These are phyloP conservation scores for Lepidonotus clava DNA, from an alignment of 2,888 invertebrate species.

Conservation along the genomic window DNA sequence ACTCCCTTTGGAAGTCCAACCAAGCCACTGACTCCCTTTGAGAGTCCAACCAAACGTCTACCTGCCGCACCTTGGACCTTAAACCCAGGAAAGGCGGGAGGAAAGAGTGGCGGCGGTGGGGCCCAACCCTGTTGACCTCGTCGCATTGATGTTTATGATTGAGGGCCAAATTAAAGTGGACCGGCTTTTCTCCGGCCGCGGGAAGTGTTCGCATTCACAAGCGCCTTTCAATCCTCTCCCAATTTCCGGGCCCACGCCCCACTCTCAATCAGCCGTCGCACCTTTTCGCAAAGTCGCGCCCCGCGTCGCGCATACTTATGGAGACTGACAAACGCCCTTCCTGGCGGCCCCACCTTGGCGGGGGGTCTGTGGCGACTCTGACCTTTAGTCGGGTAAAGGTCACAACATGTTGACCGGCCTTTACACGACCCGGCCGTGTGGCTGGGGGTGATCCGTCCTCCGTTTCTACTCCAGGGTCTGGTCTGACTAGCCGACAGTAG, in stretches of 20 bases:
- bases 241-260: background rate
- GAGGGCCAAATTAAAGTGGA: slow-evolving; percentile 3
- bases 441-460: too few relatives aligned
- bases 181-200: background rate
- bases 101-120: too few relatives aligned
- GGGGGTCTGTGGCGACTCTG: background rate
- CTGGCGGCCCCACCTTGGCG: background rate
- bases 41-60: too few relatives aligned
- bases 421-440: too few relatives aligned
- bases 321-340: background rate
- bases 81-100: too few relatives aligned
- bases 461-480: too few relatives aligned
- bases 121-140: background rate
- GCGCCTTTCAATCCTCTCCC: background rate
- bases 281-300: background rate
- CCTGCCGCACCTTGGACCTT: too few relatives aligned
- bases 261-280: background rate
- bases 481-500: too few relatives aligned
- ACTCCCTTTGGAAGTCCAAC: too few relatives aligned
- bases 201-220: background rate
- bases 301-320: slow-evolving; percentile 2
- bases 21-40: too few relatives aligned
- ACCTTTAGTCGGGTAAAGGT: slow-evolving; percentile 3
- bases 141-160: slow-evolving; percentile 10
- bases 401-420: background rate